phyloP scores from a whole-genome alignment of 2,797 vertebrate species.

The Labroides dimidiatus region DNA sequence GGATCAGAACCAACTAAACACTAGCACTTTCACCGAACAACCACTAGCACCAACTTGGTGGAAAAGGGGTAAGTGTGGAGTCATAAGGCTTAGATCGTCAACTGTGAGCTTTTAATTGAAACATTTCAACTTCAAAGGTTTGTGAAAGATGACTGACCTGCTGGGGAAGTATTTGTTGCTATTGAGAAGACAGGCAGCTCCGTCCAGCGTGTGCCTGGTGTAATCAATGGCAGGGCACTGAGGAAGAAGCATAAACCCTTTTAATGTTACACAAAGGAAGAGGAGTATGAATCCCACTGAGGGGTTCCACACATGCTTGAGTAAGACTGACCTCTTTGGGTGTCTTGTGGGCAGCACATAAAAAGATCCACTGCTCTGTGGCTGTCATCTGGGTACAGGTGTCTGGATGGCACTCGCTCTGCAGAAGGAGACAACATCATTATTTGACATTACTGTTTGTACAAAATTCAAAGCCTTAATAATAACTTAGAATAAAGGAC shows the following conservation, averaged over 20 bases:
- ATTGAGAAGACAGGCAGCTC: constrained; percentile 98
- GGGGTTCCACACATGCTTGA: no score
- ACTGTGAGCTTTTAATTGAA: no score
- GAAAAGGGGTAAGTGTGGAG: no score
- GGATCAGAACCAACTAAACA: no score
- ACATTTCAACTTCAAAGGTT: neutral
- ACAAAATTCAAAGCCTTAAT: no score
- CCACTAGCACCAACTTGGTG: no score
- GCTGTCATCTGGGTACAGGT: constrained; percentile 99
- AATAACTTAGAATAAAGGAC: no score
- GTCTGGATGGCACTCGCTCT: constrained; percentile 98
- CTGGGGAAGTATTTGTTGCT: constrained; percentile 99
- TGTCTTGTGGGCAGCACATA: constrained; percentile 99
- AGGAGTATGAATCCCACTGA: no score
- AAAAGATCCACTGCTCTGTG: constrained; percentile 99
- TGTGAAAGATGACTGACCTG: constrained; percentile 86
- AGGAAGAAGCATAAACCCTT: constrained; percentile 26
- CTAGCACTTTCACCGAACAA: no score
- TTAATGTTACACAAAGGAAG: no score
- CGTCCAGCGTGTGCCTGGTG: constrained; percentile 98
- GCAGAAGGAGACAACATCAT: constrained; percentile 39
- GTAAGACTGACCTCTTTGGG: constrained; percentile 92
- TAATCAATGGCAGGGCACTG: constrained; percentile 99
- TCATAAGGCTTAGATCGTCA: no score
- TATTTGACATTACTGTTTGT: no score